A percentile compares a stretch with the other conserved stretches of the same genome.
These are phyloP conservation scores for Falco rusticolus DNA, from an alignment of 2,797 vertebrate species.

Conservation along the genomic window DNA sequence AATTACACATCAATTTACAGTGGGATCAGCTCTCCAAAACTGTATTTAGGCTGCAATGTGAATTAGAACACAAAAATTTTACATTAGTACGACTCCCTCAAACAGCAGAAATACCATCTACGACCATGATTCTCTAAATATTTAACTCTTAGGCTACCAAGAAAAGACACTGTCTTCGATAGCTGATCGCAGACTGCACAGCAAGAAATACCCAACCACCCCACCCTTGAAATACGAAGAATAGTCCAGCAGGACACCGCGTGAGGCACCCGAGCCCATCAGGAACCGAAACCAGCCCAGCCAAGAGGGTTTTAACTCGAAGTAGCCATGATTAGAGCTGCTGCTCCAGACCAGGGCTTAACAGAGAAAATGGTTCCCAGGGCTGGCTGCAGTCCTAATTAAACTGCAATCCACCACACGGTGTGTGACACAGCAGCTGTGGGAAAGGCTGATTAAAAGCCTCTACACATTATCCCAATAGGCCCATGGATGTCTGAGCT, in stretches of 20 bases:
- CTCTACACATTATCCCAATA: not conserved
- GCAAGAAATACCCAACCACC: not conserved
- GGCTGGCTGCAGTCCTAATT: not conserved
- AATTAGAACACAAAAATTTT: not conserved
- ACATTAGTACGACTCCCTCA: not conserved
- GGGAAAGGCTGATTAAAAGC: not conserved
- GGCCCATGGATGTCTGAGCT: not conserved
- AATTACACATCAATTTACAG: not conserved
- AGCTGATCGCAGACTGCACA: not conserved
- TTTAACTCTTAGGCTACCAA: not conserved
- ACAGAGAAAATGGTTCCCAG: not conserved
- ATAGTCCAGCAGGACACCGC: rapidly evolving
- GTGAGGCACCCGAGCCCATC: rapidly evolving
- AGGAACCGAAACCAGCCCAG: not conserved
- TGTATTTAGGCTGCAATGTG: not conserved
- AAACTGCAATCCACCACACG: not conserved
- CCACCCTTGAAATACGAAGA: not conserved
- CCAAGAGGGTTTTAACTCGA: rapidly evolving
- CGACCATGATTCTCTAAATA: not conserved
- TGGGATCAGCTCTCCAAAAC: not conserved
- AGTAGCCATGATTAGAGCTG: rapidly evolving
- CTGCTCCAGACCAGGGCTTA: not conserved
- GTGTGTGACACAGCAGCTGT: not conserved
- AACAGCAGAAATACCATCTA: not conserved
- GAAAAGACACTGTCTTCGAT: not conserved